A percentile compares a stretch with the other conserved stretches of the same genome.
Evolutionary conservation across 2,113 vertebrate genomes (phyloP).

Genomic region (Reinhardtius hippoglossoides): DNA sequence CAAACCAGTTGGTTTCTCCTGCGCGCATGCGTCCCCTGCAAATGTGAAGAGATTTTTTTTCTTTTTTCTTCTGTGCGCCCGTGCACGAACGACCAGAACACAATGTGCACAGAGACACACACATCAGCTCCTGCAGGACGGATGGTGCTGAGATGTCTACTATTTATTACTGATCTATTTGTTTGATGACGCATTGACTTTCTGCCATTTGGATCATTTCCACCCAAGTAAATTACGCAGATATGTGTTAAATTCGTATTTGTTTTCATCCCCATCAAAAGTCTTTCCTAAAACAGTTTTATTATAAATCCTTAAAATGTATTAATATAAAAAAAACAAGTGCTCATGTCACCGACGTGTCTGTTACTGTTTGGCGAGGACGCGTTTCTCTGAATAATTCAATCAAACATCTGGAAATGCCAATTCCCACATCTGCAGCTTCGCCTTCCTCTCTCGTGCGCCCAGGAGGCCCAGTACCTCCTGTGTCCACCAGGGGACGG

Average conservation of each 20-base stretch:
- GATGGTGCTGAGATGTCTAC: no score
- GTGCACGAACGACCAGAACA: slow-evolving; percentile 40
- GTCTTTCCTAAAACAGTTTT: no score
- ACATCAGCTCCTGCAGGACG: slow-evolving; percentile 17
- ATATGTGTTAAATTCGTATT: no score
- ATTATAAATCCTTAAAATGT: no score
- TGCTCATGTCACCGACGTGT: neutral
- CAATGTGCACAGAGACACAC: slow-evolving; percentile 32
- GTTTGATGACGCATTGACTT: no score
- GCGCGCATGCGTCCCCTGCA: slow-evolving; percentile 77
- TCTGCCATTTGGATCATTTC: no score
- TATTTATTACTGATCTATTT: no score
- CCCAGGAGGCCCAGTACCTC: neutral
- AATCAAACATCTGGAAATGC: slow-evolving; percentile 49
- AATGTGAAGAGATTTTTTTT: slow-evolving; percentile 71
- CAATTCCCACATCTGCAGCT: neutral
- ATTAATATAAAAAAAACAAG: neutral
- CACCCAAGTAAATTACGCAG: no score
- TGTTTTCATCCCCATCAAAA: no score
- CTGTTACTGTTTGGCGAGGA: no score
- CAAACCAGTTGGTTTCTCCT: slow-evolving; percentile 63
- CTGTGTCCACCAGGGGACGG: slow-evolving; percentile 53
- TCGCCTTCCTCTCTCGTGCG: neutral
- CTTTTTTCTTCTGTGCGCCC: slow-evolving; percentile 20
- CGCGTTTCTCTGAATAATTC: slow-evolving; percentile 13